Evolutionary conservation across 2,888 invertebrate genomes (phyloP), one percentile per base, ranked within the genome.

Genomic region (Alloplasta piceator): DNA sequence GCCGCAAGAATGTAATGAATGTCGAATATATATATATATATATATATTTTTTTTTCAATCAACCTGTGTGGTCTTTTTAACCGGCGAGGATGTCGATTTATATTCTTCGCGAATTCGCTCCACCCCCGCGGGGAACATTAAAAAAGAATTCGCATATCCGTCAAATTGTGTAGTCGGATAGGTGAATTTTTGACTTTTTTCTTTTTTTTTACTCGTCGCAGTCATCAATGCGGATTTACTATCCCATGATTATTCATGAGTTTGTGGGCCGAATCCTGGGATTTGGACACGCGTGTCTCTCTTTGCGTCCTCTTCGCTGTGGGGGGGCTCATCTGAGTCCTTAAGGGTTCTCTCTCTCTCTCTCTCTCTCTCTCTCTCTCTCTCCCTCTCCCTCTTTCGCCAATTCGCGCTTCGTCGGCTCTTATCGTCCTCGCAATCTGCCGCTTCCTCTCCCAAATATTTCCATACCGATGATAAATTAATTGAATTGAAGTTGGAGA

Each of bases 211-310:
- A 26, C 38, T 39, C 55, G 55, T 83, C 80, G 67, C 56, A 70
- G 72, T 78, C 83, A 71, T 66, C 82, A 82, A 83, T 72, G 71
- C 64, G 71, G 78, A 80, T 76, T 81, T 85, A 77, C 82, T 73
- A 80, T 83, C 26, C 26, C 79, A 86, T 82, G 82, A 80, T 74
- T 86, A 78, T 86, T 84, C 83, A 86, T 87, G 84, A 86, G 74
- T 38, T 38, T n/a, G 67, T 64, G 38, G 56, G 50, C 61, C 75
- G 52, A 68, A 39, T 36, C 63, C 39, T 61, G 26, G 56, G 41
- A 4, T 52, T 68, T n/a, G 61, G 12, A 26, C 12, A 48, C 50
- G 66, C 46, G 46, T 26, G 26, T 50, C 50, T 66, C 60, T 64
- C 68, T 58, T 64, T 12, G 48, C 12, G 48, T 61, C n/a, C 58